Base-by-base conservation (phyloP, 2,797 vertebrate species). In the Sitta carolinensis region DNA sequence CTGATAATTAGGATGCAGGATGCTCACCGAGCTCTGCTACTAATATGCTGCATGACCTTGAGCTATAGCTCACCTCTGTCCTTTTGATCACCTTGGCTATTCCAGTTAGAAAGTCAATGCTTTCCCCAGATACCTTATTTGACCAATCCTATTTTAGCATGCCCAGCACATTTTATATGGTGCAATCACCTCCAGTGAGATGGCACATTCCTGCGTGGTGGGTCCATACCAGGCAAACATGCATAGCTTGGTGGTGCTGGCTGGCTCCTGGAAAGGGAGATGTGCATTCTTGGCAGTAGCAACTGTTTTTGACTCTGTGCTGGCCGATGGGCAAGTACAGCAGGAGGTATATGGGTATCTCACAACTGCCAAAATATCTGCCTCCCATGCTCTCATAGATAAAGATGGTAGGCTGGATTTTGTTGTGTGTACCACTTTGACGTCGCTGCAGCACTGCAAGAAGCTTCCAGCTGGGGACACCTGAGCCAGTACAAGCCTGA, bases 221-320 rank as follows among this genome's bases (percentile, higher is more conserved):
- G 61, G 22, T 38, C 40, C 45, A 70, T 21, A 34, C 3, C 40
- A 50, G 10, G 23, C 8, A 67, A 70, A 66, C 0, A 0, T 7
- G 16, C 13, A 7, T 13, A 54, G 23, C 12, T 90, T 78, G 27
- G 42, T 74, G 38, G 29, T 43, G 50, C 34, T n/a, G 26, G 29
- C 72, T 79, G 51, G 22, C 67, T 91, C 30, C 57, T 83, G 64
- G 29, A 74, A 85, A 74, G 34, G 11, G 15, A 83, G 34, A 5
- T 64, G 29, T 22, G 78, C 34, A 9, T 63, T 66, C 59, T 18
- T 45, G 67, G 52, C 59, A 63, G n/a, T 16, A 34, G 58, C 27
- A 73, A 52, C 45, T 85, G 42, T 32, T 87, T 43, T 17, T 73
- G 42, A 75, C 67, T 74, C 52, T 57, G 20, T 55, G 74, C n/a